Base-by-base conservation (phyloP, 2,888 invertebrate species). In the Linnaemya vulpina region DNA sequence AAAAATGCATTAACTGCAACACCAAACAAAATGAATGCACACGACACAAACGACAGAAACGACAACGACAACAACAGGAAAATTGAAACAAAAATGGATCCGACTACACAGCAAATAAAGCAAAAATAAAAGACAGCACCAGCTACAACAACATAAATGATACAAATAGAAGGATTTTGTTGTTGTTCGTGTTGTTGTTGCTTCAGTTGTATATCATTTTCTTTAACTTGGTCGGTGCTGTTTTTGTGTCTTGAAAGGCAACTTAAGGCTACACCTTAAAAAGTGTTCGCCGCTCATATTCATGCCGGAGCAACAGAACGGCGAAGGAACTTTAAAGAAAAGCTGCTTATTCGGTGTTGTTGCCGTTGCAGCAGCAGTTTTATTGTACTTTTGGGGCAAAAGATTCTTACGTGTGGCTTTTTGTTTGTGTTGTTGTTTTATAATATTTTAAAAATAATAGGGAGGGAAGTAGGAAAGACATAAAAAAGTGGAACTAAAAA, bases 1-100 rank as follows among this genome's bases (percentile, higher is more conserved):
- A 90, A 90, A 91, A 90, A 90, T 91, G 90, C 89, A 91, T 90
- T 89, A 90, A 89, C 89, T 90, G 89, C 90, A 89, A 87, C 89
- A 88, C 86, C 87, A 86, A 73, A 78, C 87, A 87, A 82, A 86
- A 87, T 84, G 80, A 84, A 80, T 80, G 82, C 79, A 86, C 30
- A 30, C 30, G 30, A 30, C 30, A 30, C 30, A 30, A 30, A 30
- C 80, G 58, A 80, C 81, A 83, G 53, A 75, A 80, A 82, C 80
- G 77, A 81, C 84, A 86, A 75, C 67, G 78, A 82, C 80, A 75
- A 81, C 84, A 86, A 75, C 67, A 82, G 76, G 68, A 79, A 75
- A 80, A 83, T 86, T 86, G 63, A 84, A 87, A 87, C 84, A 87
- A 84, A 86, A 87, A 85, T 87, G 81, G 86, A 86, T 83, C 81